phyloP scores from a whole-genome alignment of 2,113 vertebrate genomes.

The Ophthalmotilapia sp. region DNA sequence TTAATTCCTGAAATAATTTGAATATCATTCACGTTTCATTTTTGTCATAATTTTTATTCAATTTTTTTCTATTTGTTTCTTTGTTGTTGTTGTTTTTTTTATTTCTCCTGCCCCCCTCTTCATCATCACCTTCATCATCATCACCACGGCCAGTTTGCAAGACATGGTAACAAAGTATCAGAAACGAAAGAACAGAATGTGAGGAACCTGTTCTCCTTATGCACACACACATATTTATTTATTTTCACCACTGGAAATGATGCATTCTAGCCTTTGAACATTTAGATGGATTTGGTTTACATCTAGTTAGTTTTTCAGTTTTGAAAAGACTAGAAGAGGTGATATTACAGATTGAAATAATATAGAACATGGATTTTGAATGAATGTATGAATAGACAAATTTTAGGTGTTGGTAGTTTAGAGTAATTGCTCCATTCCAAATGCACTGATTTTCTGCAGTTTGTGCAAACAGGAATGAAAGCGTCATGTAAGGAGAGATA shows the following conservation, averaged over 20 bases:
- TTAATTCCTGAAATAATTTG: background rate
- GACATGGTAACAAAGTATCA: constrained; percentile 99
- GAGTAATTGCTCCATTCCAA: background rate
- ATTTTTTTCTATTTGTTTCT: background rate
- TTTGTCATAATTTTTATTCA: background rate
- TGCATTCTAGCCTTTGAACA: constrained; percentile 46
- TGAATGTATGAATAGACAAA: background rate
- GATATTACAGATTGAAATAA: background rate
- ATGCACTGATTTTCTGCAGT: background rate
- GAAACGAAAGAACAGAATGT: constrained; percentile 96
- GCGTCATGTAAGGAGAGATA: background rate
- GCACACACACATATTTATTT: background rate
- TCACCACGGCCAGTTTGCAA: constrained; percentile 84
- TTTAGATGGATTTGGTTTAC: background rate
- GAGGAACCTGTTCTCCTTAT: constrained; percentile 67
- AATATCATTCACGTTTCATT: background rate
- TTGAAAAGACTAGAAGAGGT: background rate
- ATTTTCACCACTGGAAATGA: constrained; percentile 43
- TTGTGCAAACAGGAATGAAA: background rate
- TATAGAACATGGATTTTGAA: background rate
- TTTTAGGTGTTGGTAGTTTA: background rate
- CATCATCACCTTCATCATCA: constrained; percentile 28
- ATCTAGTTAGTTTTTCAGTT: background rate
- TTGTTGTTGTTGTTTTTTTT: background rate
- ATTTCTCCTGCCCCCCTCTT: background rate